A percentile compares a stretch with the other conserved stretches of the same genome.
Evolutionary conservation across 2,888 invertebrate genomes (phyloP).

Genomic region (Philonicus albiceps): DNA sequence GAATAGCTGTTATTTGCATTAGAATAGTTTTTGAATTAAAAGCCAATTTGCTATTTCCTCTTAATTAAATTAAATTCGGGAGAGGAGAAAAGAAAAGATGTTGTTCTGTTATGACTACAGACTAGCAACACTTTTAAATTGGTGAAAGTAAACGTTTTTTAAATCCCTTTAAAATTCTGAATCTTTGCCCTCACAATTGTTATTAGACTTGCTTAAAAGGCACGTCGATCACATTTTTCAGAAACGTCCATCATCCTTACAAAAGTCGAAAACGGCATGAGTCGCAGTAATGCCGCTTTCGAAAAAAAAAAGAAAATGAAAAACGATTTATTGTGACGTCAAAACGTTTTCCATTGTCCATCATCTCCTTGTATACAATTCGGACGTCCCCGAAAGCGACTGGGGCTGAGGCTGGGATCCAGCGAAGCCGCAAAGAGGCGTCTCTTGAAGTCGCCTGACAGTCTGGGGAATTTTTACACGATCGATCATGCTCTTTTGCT

Average conservation of each 20-base stretch:
- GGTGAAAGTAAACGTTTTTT: not conserved
- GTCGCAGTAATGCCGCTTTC: not conserved
- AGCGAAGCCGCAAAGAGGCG: not conserved
- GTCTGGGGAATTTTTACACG: not conserved
- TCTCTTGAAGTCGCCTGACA: not conserved
- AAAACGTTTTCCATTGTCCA: not conserved
- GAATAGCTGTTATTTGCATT: too few species aligned
- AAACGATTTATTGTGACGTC: not conserved
- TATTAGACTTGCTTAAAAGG: not conserved
- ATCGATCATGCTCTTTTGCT: not conserved
- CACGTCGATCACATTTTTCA: not conserved
- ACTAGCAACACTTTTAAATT: too few species aligned
- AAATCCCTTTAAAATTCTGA: not conserved
- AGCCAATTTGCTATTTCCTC: too few species aligned
- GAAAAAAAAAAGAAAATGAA: not conserved
- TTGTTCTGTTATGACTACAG: too few species aligned
- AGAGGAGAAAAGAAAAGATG: too few species aligned
- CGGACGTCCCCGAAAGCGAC: not conserved
- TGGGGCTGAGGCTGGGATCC: not conserved
- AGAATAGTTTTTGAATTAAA: too few species aligned
- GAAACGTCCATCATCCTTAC: not conserved
- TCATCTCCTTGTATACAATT: not conserved
- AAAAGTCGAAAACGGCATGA: not conserved
- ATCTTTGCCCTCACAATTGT: not conserved
- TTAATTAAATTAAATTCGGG: too few species aligned